Percentiles rank a stretch among this genome's conserved stretches.
These are phyloP conservation scores for Pseudopleuronectes americanus DNA, from an alignment of 2,797 vertebrate species.

Conservation along the genomic window DNA sequence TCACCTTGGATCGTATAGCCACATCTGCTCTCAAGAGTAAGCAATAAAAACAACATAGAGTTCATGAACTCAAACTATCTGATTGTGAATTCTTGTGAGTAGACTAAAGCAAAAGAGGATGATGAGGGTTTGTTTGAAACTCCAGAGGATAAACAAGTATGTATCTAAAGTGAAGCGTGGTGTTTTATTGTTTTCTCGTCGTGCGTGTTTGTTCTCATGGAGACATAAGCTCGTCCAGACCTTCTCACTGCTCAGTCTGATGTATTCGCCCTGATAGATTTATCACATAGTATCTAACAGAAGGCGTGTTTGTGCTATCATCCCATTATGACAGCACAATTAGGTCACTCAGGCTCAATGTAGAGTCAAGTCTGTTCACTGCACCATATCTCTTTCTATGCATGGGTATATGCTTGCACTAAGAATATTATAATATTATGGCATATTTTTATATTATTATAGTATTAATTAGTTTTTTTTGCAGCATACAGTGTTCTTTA, in stretches of 20 bases:
- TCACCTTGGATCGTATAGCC: conserved; percentile 15
- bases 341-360: not conserved
- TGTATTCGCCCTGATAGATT: conserved; percentile 8
- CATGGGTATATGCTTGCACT: not conserved
- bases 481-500: not conserved
- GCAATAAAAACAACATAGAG: not conserved
- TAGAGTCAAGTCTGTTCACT: not conserved
- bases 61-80: not conserved
- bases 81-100: not conserved
- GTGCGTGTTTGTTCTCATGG: conserved; percentile 18
- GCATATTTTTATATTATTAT: too few relatives aligned
- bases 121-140: conserved; percentile 8
- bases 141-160: not conserved
- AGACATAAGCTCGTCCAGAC: conserved; percentile 29
- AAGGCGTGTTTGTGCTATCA: not conserved
- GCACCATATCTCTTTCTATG: not conserved
- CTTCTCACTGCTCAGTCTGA: too few relatives aligned
- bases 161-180: not conserved
- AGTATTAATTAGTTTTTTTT: too few relatives aligned
- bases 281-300: conserved; percentile 16
- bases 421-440: too few relatives aligned
- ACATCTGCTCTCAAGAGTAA: conserved; percentile 34
- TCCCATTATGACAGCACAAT: not conserved
- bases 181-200: conserved; percentile 19
- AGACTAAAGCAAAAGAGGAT: not conserved